Conservation (phyloP, 2,888 invertebrate species). For the Lasioglossum figueresi region DNA sequence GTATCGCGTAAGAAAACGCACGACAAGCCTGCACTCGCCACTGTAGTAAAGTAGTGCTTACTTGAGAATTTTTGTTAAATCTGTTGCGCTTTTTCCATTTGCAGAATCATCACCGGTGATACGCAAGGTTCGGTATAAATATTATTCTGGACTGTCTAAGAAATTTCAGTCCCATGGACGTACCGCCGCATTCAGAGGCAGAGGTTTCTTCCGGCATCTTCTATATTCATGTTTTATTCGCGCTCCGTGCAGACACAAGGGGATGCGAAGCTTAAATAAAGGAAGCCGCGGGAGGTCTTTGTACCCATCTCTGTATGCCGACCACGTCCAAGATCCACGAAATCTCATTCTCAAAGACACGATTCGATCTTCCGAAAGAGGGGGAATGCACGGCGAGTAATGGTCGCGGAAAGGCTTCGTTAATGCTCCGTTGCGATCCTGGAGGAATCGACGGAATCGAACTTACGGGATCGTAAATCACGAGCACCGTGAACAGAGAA, state of each 20-base stretch:
- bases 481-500: conserved; percentile 6
- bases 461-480: conserved; percentile 44
- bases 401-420: conserved; percentile 34
- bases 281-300: neutral
- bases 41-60: neutral
- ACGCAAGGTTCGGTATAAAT: neutral
- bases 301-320: neutral
- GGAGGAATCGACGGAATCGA: conserved; percentile 36
- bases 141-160: neutral
- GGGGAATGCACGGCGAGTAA: conserved; percentile 23
- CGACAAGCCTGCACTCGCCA: neutral
- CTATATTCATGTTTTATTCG: conserved; percentile 11
- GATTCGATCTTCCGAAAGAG: conserved; percentile 15
- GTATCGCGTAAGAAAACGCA: conserved; percentile 40
- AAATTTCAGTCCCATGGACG: neutral
- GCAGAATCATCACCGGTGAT: neutral
- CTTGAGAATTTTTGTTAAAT: neutral
- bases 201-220: neutral
- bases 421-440: conserved; percentile 40
- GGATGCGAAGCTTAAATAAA: conserved; percentile 5
- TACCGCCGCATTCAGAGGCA: neutral
- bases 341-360: conserved; percentile 27
- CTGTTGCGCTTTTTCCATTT: neutral
- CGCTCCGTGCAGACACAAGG: neutral
- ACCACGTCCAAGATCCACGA: conserved; percentile 14